Evolutionary conservation across 2,888 invertebrate species (phyloP).

Genomic region (Furcula furcula): DNA sequence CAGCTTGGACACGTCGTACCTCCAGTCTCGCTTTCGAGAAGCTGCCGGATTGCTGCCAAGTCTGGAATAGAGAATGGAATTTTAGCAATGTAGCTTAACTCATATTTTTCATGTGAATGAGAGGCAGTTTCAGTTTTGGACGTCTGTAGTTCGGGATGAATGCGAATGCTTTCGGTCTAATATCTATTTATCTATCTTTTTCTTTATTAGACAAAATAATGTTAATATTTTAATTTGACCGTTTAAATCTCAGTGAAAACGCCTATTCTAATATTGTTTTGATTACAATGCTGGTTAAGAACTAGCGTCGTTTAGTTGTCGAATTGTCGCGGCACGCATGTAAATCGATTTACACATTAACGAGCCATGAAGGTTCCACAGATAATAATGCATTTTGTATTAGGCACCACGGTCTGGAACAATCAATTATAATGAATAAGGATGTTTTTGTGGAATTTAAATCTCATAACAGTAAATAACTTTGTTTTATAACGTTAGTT

Average conservation of each 20-base stretch:
- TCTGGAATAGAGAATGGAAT: conserved; percentile 81
- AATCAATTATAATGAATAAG: conserved; percentile 46
- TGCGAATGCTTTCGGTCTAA: too few relatives aligned
- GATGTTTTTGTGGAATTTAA: conserved; percentile 43
- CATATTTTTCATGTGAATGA: too few relatives aligned
- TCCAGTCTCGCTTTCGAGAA: conserved; percentile 88
- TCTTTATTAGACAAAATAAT: too few relatives aligned
- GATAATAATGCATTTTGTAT: conserved; percentile 49
- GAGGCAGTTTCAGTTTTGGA: too few relatives aligned
- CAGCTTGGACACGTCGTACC: conserved; percentile 90
- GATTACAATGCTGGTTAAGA: conserved; percentile 19
- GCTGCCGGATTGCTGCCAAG: conserved; percentile 90
- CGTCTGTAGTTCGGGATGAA: too few relatives aligned
- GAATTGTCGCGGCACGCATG: conserved; percentile 41
- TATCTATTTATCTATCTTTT: too few relatives aligned
- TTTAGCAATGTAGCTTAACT: too few relatives aligned
- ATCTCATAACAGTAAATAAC: too few relatives aligned
- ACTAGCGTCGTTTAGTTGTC: conserved; percentile 29
- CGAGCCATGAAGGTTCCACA: conserved; percentile 53
- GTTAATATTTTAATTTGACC: too few relatives aligned
- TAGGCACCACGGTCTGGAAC: conserved; percentile 44
- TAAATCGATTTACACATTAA: conserved; percentile 58
- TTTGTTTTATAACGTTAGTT: too few relatives aligned
- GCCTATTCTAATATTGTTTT: conserved; percentile 31
- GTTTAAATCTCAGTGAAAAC: too few relatives aligned